phyloP scores from a whole-genome alignment of 64 coral and sea anemone genomes.

The Orbicella faveolata region DNA sequence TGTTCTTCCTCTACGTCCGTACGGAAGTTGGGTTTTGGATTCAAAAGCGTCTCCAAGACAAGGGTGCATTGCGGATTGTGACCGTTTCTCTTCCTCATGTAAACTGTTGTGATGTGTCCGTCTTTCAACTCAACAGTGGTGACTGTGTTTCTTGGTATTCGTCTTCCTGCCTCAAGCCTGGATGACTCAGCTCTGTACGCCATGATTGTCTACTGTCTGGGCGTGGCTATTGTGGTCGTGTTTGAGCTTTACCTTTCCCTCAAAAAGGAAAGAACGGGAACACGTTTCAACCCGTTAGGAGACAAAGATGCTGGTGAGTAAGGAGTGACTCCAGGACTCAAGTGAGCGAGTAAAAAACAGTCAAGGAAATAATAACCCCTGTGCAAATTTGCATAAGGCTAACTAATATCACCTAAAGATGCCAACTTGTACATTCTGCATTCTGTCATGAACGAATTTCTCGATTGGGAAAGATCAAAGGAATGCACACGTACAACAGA shows the following conservation, averaged over 20 bases:
- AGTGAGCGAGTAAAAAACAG: no score
- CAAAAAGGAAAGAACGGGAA: not conserved
- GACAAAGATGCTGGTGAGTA: not conserved
- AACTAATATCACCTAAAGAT: no score
- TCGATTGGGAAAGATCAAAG: no score
- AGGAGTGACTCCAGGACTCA: no score
- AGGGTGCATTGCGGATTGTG: no score
- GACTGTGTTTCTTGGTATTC: conserved; percentile 45
- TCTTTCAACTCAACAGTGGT: conserved; percentile 18
- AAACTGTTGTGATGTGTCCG: not conserved
- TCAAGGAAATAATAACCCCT: no score
- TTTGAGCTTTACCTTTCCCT: not conserved
- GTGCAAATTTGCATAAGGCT: no score
- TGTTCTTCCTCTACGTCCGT: not conserved
- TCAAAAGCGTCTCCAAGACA: no score
- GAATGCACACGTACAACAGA: no score
- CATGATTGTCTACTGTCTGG: conserved; percentile 47
- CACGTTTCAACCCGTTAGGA: not conserved
- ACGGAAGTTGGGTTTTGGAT: no score
- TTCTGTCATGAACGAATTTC: no score
- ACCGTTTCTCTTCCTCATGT: not conserved
- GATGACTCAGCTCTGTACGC: not conserved
- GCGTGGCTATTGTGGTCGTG: conserved; percentile 31
- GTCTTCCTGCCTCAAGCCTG: not conserved
- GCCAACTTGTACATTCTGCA: no score